phyloP scores from a whole-genome alignment of 2,113 vertebrate species.

The Thinocorus orbignyianus region DNA sequence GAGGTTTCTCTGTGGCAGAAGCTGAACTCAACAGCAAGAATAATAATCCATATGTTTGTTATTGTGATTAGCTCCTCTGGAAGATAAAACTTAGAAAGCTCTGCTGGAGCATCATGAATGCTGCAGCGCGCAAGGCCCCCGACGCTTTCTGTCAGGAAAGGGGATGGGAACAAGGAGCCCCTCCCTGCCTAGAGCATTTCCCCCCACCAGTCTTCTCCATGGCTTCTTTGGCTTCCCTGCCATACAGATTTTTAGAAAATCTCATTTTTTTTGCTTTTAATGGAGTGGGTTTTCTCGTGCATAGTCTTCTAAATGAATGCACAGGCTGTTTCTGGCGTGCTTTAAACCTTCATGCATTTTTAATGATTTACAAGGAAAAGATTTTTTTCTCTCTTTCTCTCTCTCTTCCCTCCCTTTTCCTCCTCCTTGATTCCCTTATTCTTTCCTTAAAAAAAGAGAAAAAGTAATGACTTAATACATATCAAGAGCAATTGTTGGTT shows the following conservation, averaged over 20 bases:
- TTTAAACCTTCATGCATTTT: constrained; percentile 80
- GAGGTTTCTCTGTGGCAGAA: constrained; percentile 18
- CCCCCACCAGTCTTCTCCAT: background rate
- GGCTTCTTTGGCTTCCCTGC: constrained; percentile 22
- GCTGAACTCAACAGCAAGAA: constrained; percentile 21
- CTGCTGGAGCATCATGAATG: background rate
- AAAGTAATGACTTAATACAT: constrained; percentile 79
- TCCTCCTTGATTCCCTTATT: background rate
- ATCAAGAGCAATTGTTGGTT: constrained; percentile 76
- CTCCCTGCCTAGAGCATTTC: background rate
- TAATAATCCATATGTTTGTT: constrained; percentile 48
- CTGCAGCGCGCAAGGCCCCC: background rate
- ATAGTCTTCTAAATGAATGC: constrained; percentile 56
- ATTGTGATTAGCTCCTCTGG: constrained; percentile 14
- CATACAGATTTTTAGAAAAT: constrained; percentile 29
- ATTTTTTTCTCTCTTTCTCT: constrained; percentile 39
- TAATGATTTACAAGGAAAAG: constrained; percentile 80
- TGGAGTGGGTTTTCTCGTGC: constrained; percentile 23
- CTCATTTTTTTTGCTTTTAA: constrained; percentile 7
- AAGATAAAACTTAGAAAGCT: background rate
- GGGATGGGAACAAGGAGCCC: background rate
- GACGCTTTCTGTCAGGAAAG: background rate
- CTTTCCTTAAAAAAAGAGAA: constrained; percentile 37
- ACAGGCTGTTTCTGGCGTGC: constrained; percentile 61
- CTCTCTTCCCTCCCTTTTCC: background rate